Evolutionary conservation across 2,113 vertebrate species (phyloP).

Genomic region (Scolopax mira): DNA sequence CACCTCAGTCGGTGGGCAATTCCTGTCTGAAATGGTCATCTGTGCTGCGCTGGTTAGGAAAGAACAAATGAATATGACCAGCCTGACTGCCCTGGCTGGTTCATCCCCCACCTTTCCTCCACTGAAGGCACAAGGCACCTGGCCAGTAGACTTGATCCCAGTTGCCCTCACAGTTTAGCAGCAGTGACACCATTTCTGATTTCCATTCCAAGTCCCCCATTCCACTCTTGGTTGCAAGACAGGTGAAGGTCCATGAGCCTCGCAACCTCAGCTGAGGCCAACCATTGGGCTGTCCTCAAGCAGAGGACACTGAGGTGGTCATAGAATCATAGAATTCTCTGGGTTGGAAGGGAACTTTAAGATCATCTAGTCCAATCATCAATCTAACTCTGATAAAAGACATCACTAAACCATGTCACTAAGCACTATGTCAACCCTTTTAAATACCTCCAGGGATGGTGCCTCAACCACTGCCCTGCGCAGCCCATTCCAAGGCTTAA

Average conservation of each 20-base stretch:
- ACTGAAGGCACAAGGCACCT: not conserved
- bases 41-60: not conserved
- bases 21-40: not conserved
- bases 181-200: not conserved
- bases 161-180: not conserved
- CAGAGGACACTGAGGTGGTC: no score
- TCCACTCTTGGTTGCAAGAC: not conserved
- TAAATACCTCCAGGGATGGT: no score
- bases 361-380: no score
- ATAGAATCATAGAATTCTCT: no score
- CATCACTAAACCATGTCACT: no score
- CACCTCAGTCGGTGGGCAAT: not conserved
- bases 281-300: not conserved
- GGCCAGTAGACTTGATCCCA: not conserved
- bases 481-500: no score
- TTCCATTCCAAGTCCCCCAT: not conserved
- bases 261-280: fast-evolving
- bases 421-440: no score
- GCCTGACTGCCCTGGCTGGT: not conserved
- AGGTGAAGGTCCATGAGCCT: not conserved
- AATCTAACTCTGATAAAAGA: no score
- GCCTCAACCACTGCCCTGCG: no score
- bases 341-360: no score
- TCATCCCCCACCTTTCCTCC: fast-evolving
- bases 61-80: not conserved